phyloP scores from a whole-genome alignment of 2,888 invertebrate genomes.

The Catocala fraxini region DNA sequence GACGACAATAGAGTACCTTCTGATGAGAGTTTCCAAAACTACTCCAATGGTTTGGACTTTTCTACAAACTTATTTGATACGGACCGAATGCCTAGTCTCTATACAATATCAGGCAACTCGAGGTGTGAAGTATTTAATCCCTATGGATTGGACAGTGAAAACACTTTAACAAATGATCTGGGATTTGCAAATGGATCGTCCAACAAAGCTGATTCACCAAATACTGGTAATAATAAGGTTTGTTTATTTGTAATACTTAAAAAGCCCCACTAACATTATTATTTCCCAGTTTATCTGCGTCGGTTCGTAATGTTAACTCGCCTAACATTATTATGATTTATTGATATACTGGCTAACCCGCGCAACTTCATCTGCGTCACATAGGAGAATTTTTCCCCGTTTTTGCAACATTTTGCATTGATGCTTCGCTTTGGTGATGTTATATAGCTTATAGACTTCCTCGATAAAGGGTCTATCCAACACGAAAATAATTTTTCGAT shows the following conservation, averaged over 20 bases:
- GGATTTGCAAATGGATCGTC: conserved; percentile 34
- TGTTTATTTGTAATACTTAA: not conserved
- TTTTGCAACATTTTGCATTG: no score
- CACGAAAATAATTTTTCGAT: no score
- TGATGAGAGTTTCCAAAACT: conserved; percentile 75
- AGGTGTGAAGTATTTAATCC: conserved; percentile 67
- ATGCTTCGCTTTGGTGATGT: no score
- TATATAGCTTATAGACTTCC: no score
- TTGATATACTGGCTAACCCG: no score
- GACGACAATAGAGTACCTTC: conserved; percentile 69
- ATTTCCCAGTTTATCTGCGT: no score
- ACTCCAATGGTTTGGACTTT: conserved; percentile 68
- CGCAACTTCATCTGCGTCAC: no score
- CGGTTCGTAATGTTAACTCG: no score
- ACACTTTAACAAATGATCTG: conserved; percentile 50
- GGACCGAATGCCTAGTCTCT: conserved; percentile 67
- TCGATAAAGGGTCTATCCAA: no score
- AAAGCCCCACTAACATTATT: no score
- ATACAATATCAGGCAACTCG: conserved; percentile 66
- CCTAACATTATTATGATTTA: no score
- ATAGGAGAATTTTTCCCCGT: no score
- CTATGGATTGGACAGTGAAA: conserved; percentile 52
- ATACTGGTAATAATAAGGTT: conserved; percentile 32
- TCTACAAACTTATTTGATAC: conserved; percentile 72
- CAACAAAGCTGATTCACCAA: conserved; percentile 20